Base-by-base conservation (phyloP, 1,140 invertebrate species). In the Lepidostoma basale region DNA sequence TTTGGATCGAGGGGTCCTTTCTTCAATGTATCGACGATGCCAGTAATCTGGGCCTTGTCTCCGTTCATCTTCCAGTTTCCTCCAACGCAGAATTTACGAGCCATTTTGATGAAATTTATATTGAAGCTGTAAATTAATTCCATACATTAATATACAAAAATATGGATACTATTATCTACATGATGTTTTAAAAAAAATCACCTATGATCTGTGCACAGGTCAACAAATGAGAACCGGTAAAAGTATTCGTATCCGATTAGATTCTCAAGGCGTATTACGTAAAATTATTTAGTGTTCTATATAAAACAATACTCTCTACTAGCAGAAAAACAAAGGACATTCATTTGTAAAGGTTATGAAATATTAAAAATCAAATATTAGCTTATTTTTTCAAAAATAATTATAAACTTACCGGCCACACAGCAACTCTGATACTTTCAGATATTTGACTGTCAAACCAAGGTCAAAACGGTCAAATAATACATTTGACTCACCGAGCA, bases 31-130 rank as follows among this genome's bases (percentile, higher is more conserved):
- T 88, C 84, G 62, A 95, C 85, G 60, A 99, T 95, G 71, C 90
- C 92, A 74, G 91, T 88, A 67, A 98, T 96, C 69, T 88, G 77
- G 62, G 83, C 82, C 73, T 88, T 88, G 71, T 85, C 82, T 59
- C 88, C 88, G 75, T 89, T 89, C 87, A 89, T 88, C 82, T 99
- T 99, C 98, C 98, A 99, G 84, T 99, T 99, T 54, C 98, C 98
- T 72, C 98, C 98, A 76, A 99, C 97, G 76, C 97, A 97, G 83
- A 99, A 99, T 89, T 96, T 97, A 70, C 97, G 89, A 58, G 78
- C 81, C 88, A 90, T 91, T 75, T 80, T 83, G 68, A 64, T 10
- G 26, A 59, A 23, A 16, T 42, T 67, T 45, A 39, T 12, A 18
- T 39, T 39, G 20, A 23, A 16, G n/a, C 4, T 3, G 23, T 23